Base-by-base conservation (phyloP, 2,113 vertebrate genomes). In the Jaculus jaculus region DNA sequence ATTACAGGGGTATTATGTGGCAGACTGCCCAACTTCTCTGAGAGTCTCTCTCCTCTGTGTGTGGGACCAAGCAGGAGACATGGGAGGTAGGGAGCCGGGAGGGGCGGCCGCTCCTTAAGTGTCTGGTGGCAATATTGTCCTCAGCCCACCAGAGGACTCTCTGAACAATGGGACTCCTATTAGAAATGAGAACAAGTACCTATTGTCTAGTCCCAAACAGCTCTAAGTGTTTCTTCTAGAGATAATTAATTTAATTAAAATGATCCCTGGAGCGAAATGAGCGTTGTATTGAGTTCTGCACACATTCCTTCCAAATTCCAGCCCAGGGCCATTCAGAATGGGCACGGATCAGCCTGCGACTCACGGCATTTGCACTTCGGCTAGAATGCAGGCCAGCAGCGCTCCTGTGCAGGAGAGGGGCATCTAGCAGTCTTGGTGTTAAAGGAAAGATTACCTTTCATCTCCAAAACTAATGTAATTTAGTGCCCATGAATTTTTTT, bases 241-340 rank as follows among this genome's bases (percentile, higher is more conserved):
- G 95, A 95, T 96, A 97, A 96, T 95, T 97, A 95, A 97, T 95
- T 97, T 97, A 97, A 97, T 97, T 97, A 97, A 97, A 97, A 95
- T 89, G 88, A 75, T 92, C 96, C 97, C 96, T 34, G 94, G 94
- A 95, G 96, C 95, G 92, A 96, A 95, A 92, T 11, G 42, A 96
- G 89, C 78, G 92, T 91, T 74, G n/a, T 34, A 21, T 32, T 66
- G 86, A 96, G 87, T 21, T 12, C 60, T 51, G 4, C 71, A 80
- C 68, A 81, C 91, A 96, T 97, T 96, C 94, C 94, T 96, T 85
- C 82, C 79, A 51, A 51, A 96, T 95, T 93, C 93, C 96, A 69
- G 93, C 66, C 3, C 68, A 61, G 81, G 77, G 65, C 89, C 72
- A 60, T 92, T 93, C 30, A 84, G 95, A 86, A 68, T 20, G 10